phyloP scores from a whole-genome alignment of 2,888 invertebrate species.

The Acronicta aceris region DNA sequence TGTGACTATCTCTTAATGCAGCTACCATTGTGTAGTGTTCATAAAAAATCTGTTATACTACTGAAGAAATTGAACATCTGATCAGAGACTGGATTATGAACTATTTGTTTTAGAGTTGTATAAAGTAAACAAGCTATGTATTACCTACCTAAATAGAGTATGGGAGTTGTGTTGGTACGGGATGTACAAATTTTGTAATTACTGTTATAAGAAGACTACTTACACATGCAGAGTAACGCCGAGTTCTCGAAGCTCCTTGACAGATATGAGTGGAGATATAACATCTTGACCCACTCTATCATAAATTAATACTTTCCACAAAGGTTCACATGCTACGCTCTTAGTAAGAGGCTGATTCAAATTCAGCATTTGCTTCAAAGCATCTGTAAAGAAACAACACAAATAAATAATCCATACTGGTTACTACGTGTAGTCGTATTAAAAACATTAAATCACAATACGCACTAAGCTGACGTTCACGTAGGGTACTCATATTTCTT shows the following conservation, averaged over 20 bases:
- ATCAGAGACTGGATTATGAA: too few species aligned
- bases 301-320: conserved; percentile 99
- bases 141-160: neutral
- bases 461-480: conserved; percentile 71
- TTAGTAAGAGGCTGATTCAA: conserved; percentile 95
- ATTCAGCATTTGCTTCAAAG: conserved; percentile 98
- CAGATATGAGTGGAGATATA: conserved; percentile 98
- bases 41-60: too few species aligned
- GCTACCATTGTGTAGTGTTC: too few species aligned
- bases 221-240: conserved; percentile 99
- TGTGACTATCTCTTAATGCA: too few species aligned
- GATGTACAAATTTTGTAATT: neutral
- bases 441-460: conserved; percentile 32
- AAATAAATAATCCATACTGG: conserved; percentile 34
- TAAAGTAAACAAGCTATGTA: neutral
- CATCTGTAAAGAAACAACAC: conserved; percentile 90
- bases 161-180: neutral
- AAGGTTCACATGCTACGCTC: conserved; percentile 94
- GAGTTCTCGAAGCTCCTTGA: conserved; percentile 98
- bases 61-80: too few species aligned
- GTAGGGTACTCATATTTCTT: conserved; percentile 59
- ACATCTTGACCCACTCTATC: conserved; percentile 99
- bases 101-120: too few species aligned
- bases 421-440: conserved; percentile 45
- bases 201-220: conserved; percentile 73